These are phyloP conservation scores for Heliconius congener DNA, from an alignment of 1,140 invertebrate genomes.

Conservation along the genomic window DNA sequence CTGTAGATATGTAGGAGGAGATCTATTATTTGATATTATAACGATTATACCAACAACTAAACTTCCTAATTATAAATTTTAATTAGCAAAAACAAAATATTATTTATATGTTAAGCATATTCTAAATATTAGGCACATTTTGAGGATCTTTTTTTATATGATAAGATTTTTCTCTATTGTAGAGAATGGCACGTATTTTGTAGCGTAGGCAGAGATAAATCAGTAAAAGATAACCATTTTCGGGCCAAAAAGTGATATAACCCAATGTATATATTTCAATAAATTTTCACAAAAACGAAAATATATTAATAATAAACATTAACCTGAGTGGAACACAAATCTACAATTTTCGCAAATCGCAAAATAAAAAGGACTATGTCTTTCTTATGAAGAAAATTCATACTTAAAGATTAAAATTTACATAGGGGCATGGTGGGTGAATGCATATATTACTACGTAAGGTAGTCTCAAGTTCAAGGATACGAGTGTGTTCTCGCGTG, in stretches of 20 bases:
- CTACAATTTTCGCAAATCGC: too few relatives aligned
- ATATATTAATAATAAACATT: too few relatives aligned
- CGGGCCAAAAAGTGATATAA: too few relatives aligned
- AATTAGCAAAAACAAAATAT: background rate
- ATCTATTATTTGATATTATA: background rate
- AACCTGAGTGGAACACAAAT: too few relatives aligned
- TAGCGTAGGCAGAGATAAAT: too few relatives aligned
- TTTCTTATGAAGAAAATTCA: background rate
- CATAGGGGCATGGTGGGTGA: background rate
- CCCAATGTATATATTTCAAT: too few relatives aligned
- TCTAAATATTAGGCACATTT: too few relatives aligned
- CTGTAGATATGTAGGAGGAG: background rate
- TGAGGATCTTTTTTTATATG: too few relatives aligned
- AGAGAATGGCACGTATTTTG: too few relatives aligned
- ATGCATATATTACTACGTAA: conserved; percentile 12
- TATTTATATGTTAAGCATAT: background rate
- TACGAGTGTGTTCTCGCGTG: conserved; percentile 4
- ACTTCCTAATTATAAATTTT: background rate
- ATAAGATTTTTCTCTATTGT: too few relatives aligned
- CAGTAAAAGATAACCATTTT: too few relatives aligned
- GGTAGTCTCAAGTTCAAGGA: conserved; percentile 17
- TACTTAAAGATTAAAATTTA: background rate
- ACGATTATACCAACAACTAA: background rate
- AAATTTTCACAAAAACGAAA: too few relatives aligned
- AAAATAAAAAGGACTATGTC: background rate